These are phyloP conservation scores for Lagria hirta DNA, from an alignment of 2,888 invertebrate species.

Conservation along the genomic window DNA sequence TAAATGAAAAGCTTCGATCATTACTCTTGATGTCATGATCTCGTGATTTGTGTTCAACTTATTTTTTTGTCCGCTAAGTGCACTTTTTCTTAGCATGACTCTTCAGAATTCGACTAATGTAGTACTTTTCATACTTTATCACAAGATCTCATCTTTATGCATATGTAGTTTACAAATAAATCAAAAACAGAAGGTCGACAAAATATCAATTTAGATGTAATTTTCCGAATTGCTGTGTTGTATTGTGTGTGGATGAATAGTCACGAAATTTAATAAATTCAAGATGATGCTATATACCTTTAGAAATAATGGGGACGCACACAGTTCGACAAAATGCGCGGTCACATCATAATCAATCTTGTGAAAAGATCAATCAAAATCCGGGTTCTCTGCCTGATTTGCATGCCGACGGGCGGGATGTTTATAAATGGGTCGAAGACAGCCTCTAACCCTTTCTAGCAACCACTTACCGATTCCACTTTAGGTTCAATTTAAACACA, in stretches of 20 bases:
- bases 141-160: conserved; percentile 25
- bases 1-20: conserved; percentile 28
- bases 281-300: conserved; percentile 25
- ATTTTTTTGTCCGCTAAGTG: conserved; percentile 39
- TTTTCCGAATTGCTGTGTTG: too few species aligned
- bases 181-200: too few species aligned
- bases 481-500: conserved; percentile 35
- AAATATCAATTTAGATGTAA: too few species aligned
- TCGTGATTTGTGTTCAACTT: conserved; percentile 34
- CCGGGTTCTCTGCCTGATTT: conserved; percentile 54
- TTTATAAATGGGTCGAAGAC: conserved; percentile 55
- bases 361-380: conserved; percentile 56
- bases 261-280: too few species aligned
- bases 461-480: conserved; percentile 41
- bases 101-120: conserved; percentile 36
- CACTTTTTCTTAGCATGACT: conserved; percentile 43
- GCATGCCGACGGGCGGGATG: conserved; percentile 56
- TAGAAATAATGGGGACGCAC: conserved; percentile 35
- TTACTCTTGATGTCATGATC: conserved; percentile 39
- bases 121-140: conserved; percentile 33
- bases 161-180: conserved; percentile 17
- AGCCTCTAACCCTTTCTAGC: conserved; percentile 43
- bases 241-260: too few species aligned
- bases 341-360: conserved; percentile 54
- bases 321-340: conserved; percentile 47